phyloP scores from a whole-genome alignment of 92 coral and sea anemone species.

The Plumapathes pennacea region DNA sequence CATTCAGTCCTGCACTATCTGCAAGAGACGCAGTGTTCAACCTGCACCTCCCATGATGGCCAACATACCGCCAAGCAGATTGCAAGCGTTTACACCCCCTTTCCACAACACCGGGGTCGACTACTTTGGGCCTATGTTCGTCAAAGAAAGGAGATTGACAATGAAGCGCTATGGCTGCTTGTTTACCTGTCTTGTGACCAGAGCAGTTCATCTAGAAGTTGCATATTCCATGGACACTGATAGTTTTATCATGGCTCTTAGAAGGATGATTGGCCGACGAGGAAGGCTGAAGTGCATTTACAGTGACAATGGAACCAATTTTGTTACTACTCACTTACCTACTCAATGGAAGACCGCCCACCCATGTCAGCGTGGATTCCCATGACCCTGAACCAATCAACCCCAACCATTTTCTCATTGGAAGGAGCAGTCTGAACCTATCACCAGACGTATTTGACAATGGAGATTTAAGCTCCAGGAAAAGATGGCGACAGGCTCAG shows the following conservation, averaged over 20 bases:
- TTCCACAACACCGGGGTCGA: constrained; percentile 7
- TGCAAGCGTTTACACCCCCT: constrained; percentile 11
- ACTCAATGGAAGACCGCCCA: constrained; percentile 3
- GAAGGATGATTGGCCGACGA: constrained; percentile 4
- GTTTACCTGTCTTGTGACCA: constrained; percentile 11
- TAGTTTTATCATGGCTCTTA: constrained; percentile 21
- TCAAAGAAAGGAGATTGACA: constrained; percentile 4
- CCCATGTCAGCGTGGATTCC: constrained; percentile 5
- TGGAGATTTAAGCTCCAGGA: background rate
- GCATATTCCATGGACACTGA: constrained; percentile 23
- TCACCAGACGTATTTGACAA: constrained; percentile 2
- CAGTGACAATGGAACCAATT: constrained; percentile 15
- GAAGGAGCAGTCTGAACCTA: constrained; percentile 6
- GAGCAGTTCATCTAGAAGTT: constrained; percentile 20
- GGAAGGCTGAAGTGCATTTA: constrained; percentile 2
- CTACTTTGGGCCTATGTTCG: constrained; percentile 9
- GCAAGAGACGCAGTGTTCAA: background rate
- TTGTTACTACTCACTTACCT: background rate
- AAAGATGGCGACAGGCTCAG: constrained; percentile 21
- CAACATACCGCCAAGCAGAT: constrained; percentile 5
- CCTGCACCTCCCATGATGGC: constrained; percentile 16
- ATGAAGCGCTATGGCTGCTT: constrained; percentile 15
- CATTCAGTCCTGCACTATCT: background rate
- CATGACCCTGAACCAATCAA: constrained; percentile 9
- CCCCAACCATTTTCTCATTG: constrained; percentile 10